These are phyloP conservation scores for Clusia tigrina DNA, from an alignment of 2,888 invertebrate species.

Conservation along the genomic window DNA sequence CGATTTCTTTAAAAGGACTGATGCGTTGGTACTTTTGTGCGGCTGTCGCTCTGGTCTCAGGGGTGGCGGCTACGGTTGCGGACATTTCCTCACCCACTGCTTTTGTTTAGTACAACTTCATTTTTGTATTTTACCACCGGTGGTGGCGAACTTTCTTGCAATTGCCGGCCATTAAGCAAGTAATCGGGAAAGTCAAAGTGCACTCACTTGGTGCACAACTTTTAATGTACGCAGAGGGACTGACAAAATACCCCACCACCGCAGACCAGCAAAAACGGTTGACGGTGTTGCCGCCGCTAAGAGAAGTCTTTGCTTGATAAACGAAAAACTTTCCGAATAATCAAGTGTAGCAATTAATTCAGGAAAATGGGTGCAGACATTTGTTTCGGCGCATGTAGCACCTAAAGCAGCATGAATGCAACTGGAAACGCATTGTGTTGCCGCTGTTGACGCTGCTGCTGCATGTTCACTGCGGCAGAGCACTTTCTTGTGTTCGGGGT, in stretches of 20 bases:
- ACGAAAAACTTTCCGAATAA: constrained; percentile 45
- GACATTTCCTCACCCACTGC: too few species aligned
- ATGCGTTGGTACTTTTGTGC: not conserved
- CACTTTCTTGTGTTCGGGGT: not conserved
- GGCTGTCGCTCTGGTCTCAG: not conserved
- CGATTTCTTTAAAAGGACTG: constrained; percentile 4
- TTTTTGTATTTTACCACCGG: not conserved
- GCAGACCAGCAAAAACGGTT: too few species aligned
- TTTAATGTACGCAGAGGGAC: constrained; percentile 40
- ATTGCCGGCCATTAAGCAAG: constrained; percentile 35
- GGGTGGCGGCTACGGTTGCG: not conserved
- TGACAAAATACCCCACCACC: constrained; percentile 4
- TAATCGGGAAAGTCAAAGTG: constrained; percentile 43
- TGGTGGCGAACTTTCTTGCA: constrained; percentile 17
- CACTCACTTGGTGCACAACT: constrained; percentile 33
- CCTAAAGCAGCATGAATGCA: constrained; percentile 33
- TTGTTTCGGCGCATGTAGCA: constrained; percentile 37
- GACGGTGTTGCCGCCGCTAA: not conserved
- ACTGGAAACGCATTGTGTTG: not conserved
- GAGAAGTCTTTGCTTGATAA: constrained; percentile 32
- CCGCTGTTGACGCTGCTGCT: not conserved
- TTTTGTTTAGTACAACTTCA: constrained; percentile 3
- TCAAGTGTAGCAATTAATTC: constrained; percentile 49
- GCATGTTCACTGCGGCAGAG: not conserved
- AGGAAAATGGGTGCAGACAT: constrained; percentile 40